Percentiles rank a stretch among this genome's conserved stretches.
phyloP scores from a whole-genome alignment of 2,113 vertebrate species.

The Microcebus tavaratra region DNA sequence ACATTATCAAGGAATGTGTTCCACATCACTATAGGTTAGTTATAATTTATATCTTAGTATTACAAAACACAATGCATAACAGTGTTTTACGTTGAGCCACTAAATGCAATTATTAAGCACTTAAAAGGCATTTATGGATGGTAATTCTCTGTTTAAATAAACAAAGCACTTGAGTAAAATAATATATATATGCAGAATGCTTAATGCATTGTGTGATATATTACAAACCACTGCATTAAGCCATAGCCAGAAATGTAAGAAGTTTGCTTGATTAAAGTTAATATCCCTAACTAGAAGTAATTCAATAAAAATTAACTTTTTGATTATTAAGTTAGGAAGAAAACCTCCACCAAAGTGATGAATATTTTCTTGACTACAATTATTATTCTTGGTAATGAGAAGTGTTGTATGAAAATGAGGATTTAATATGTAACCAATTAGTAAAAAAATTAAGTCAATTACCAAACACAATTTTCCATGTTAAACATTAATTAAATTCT shows the following conservation, averaged over 20 bases:
- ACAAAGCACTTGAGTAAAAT: neutral
- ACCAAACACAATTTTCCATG: slow-evolving; percentile 79
- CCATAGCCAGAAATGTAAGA: neutral
- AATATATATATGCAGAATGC: neutral
- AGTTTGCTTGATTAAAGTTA: slow-evolving; percentile 24
- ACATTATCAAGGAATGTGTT: neutral
- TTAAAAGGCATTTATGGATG: slow-evolving; percentile 16
- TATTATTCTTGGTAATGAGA: slow-evolving; percentile 79
- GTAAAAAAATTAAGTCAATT: slow-evolving; percentile 82
- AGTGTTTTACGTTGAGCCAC: slow-evolving; percentile 43
- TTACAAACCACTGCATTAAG: neutral
- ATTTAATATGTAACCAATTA: slow-evolving; percentile 82
- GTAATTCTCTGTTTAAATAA: slow-evolving; percentile 70
- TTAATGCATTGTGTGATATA: neutral
- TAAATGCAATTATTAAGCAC: slow-evolving; percentile 63
- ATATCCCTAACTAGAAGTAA: slow-evolving; percentile 43
- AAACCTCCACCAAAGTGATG: slow-evolving; percentile 53
- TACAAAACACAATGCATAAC: neutral
- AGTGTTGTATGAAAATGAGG: slow-evolving; percentile 76
- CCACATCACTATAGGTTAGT: neutral
- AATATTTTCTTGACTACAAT: slow-evolving; percentile 75
- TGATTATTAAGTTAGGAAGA: slow-evolving; percentile 55
- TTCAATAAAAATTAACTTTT: slow-evolving; percentile 65
- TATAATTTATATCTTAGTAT: neutral
- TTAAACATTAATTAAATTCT: slow-evolving; percentile 85